Evolutionary conservation across 2,888 invertebrate species (phyloP).

Genomic region (Leptodirus hochenwartii): DNA sequence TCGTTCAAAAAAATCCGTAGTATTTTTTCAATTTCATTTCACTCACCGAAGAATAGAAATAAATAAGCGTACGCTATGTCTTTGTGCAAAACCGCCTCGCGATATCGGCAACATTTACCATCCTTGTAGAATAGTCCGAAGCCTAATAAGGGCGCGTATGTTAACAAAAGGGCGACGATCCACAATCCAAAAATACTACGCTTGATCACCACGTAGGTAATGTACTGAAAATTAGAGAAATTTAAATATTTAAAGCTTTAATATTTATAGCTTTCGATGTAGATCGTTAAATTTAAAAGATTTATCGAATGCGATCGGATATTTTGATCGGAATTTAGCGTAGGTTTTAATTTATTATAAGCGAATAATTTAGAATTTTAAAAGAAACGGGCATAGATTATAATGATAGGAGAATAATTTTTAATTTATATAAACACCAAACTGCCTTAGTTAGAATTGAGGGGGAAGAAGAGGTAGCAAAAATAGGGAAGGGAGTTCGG

Average conservation of each 20-base stretch:
- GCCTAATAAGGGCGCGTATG: slow-evolving; percentile 57
- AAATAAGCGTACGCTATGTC: slow-evolving; percentile 61
- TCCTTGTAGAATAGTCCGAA: slow-evolving; percentile 50
- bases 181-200: slow-evolving; percentile 51
- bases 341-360: no score
- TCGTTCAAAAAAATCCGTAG: neutral
- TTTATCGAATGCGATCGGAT: no score
- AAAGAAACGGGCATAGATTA: no score
- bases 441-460: no score
- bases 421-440: no score
- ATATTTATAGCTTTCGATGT: neutral
- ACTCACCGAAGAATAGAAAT: slow-evolving; percentile 59
- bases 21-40: slow-evolving; percentile 4
- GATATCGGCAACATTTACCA: slow-evolving; percentile 46
- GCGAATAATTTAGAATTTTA: no score
- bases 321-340: no score
- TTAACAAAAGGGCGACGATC: slow-evolving; percentile 47
- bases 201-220: slow-evolving; percentile 60
- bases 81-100: slow-evolving; percentile 40
- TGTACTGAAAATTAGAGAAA: slow-evolving; percentile 39
- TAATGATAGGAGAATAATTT: no score
- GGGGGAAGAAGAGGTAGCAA: no score
- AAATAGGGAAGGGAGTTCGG: no score
- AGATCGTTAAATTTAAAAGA: no score
- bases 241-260: neutral